Evolutionary conservation across 2,797 vertebrate species (phyloP).

Genomic region (Salarias fasciatus): DNA sequence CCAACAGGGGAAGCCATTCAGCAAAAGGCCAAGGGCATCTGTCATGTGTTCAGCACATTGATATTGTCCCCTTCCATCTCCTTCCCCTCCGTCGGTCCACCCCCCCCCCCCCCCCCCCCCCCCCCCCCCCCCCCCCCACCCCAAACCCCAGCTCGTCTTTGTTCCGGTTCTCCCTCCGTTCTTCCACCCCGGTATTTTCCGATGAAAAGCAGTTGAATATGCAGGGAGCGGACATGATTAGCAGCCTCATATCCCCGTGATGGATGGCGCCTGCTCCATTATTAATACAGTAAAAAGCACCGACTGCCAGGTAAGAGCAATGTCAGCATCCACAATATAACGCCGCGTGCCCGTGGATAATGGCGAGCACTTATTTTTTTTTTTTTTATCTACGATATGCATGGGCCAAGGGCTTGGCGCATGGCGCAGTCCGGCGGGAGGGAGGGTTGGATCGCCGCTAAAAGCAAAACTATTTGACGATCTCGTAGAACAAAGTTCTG

Average conservation of each 20-base stretch:
- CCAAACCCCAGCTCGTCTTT: conserved; percentile 17
- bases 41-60: conserved; percentile 77
- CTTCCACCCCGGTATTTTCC: conserved; percentile 30
- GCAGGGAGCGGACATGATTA: conserved; percentile 82
- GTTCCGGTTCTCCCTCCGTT: too few species aligned
- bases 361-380: conserved; percentile 73
- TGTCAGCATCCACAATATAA: conserved; percentile 84
- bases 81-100: neutral
- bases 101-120: conserved; percentile 10
- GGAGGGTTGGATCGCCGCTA: too few species aligned
- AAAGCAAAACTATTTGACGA: too few species aligned
- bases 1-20: conserved; percentile 77
- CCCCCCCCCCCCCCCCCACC: conserved; percentile 8
- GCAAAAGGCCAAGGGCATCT: conserved; percentile 81
- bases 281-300: conserved; percentile 85
- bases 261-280: conserved; percentile 83
- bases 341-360: conserved; percentile 73
- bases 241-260: conserved; percentile 78
- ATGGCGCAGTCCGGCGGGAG: too few species aligned
- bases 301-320: conserved; percentile 83
- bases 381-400: conserved; percentile 77
- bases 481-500: too few species aligned
- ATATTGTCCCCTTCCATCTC: conserved; percentile 67
- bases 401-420: too few species aligned
- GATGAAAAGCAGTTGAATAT: conserved; percentile 78